Evolutionary conservation across 2,888 invertebrate genomes (phyloP).

Genomic region (Phanerotoma sp.): DNA sequence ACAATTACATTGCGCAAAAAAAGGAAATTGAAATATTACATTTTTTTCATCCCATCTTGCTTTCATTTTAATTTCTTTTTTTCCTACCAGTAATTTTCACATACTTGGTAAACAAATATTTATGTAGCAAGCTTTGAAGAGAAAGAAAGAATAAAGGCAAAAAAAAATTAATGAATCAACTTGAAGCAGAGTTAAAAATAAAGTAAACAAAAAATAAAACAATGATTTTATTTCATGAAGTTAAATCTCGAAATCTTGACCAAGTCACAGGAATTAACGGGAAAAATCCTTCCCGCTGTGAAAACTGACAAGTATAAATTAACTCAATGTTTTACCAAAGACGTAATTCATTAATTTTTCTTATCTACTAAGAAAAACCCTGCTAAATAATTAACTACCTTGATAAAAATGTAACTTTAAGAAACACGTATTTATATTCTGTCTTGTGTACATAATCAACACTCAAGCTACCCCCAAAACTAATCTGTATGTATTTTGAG

Average conservation of each 20-base stretch:
- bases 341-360: conserved; percentile 30
- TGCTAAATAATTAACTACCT: conserved; percentile 13
- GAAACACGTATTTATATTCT: not conserved
- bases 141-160: no score
- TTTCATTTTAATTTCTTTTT: not conserved
- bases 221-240: conserved; percentile 1
- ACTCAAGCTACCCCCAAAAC: no score
- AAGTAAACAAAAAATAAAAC: not conserved
- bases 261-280: conserved; percentile 7
- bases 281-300: conserved; percentile 9
- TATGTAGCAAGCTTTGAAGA: no score
- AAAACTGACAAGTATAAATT: conserved; percentile 32
- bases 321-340: conserved; percentile 21
- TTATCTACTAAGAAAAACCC: conserved; percentile 17
- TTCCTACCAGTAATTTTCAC: not conserved
- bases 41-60: no score
- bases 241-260: conserved; percentile 7
- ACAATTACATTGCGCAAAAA: no score
- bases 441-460: no score
- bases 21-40: no score
- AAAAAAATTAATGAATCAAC: no score
- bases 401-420: not conserved
- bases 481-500: no score
- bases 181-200: not conserved
- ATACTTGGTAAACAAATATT: not conserved